A percentile compares a stretch with the other conserved stretches of the same genome.
Conservation (phyloP, 2,113 vertebrate species). For the Oreotrochilus melanogaster region DNA sequence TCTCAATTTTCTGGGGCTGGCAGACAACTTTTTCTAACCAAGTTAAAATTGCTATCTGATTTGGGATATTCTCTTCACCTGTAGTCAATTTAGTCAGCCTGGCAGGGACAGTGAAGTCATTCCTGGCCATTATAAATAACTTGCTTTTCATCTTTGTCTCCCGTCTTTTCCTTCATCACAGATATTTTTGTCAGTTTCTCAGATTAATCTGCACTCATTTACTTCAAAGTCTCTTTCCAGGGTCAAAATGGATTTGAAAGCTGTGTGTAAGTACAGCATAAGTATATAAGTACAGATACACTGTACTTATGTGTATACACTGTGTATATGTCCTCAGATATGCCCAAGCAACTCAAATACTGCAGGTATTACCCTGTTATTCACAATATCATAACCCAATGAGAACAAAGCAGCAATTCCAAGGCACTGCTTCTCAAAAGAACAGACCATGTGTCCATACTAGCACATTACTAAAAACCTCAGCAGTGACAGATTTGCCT, state of each 20-base stretch:
- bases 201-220: neutral
- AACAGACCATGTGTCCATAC: neutral
- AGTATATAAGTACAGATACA: too few relatives aligned
- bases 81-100: neutral
- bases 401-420: neutral
- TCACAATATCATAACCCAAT: neutral
- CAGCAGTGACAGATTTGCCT: neutral
- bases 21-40: neutral
- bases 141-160: neutral
- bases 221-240: neutral
- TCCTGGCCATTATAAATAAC: neutral
- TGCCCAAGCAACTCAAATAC: neutral
- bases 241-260: neutral
- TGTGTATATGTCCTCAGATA: neutral
- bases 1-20: neutral
- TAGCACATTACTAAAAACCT: neutral
- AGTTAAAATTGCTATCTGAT: neutral
- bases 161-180: neutral
- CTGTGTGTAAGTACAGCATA: rapidly evolving
- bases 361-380: neutral
- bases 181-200: neutral
- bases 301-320: too few relatives aligned
- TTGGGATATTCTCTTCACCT: neutral
- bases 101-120: neutral
- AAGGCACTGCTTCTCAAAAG: neutral